Conservation (phyloP, 2,888 invertebrate genomes). For the Lacanobia wlatinum region DNA sequence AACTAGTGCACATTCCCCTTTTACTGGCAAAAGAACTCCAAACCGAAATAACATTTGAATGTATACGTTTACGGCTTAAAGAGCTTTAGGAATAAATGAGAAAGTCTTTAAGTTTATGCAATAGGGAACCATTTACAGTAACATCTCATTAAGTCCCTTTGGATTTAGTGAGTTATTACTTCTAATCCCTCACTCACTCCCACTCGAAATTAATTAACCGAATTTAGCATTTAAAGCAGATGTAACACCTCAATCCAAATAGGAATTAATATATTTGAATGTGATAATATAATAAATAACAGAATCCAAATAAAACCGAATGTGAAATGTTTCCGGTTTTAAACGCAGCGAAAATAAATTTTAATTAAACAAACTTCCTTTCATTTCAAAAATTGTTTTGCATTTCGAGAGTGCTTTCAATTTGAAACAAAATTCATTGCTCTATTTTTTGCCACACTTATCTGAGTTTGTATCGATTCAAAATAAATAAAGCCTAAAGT, state of each 20-base stretch:
- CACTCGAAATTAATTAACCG: conserved; percentile 16
- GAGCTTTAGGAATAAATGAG: neutral
- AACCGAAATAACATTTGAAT: conserved; percentile 31
- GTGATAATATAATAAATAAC: conserved; percentile 10
- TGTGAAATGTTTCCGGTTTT: conserved; percentile 33
- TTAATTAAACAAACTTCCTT: conserved; percentile 44
- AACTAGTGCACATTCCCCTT: conserved; percentile 47
- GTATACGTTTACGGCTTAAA: neutral
- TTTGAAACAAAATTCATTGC: conserved; percentile 33
- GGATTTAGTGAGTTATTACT: conserved; percentile 2
- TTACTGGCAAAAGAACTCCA: conserved; percentile 37
- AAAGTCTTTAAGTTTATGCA: neutral
- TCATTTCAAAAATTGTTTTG: conserved; percentile 45
- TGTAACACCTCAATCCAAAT: conserved; percentile 5
- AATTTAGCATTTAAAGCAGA: neutral
- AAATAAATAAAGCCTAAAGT: conserved; percentile 45
- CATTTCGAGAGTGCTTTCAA: conserved; percentile 24
- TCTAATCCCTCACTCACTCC: neutral
- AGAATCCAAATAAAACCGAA: conserved; percentile 35
- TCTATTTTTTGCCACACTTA: conserved; percentile 29
- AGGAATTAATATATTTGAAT: conserved; percentile 18
- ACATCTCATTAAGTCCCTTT: conserved; percentile 7
- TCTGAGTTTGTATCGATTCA: conserved; percentile 16
- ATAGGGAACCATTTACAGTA: conserved; percentile 3
- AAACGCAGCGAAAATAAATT: conserved; percentile 42